These are phyloP conservation scores for Globicephala melas DNA, from an alignment of 2,113 vertebrate species.

Conservation along the genomic window DNA sequence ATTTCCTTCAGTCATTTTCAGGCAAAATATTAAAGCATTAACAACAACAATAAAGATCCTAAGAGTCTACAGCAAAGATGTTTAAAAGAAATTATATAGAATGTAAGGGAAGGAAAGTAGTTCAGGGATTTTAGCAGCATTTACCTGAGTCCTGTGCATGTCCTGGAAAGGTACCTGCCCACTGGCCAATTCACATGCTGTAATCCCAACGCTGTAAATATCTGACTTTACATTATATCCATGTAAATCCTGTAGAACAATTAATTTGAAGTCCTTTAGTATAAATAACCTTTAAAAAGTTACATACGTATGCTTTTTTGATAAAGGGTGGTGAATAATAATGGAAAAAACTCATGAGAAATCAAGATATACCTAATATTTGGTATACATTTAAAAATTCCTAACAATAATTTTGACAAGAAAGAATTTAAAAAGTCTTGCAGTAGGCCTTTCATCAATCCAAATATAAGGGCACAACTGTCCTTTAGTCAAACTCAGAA, in stretches of 20 bases:
- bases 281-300: not conserved
- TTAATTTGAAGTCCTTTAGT: constrained; percentile 52
- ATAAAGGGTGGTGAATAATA: constrained; percentile 38
- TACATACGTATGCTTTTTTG: not conserved
- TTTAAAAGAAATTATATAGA: not conserved
- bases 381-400: constrained; percentile 2
- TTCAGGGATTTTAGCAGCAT: not conserved
- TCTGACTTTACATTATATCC: constrained; percentile 98
- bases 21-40: constrained; percentile 29
- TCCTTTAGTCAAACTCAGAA: constrained; percentile 60
- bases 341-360: not conserved
- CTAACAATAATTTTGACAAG: constrained; percentile 47
- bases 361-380: constrained; percentile 34
- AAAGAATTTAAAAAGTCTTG: constrained; percentile 34
- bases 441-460: constrained; percentile 45
- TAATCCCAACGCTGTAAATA: constrained; percentile 98
- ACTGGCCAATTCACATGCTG: constrained; percentile 96
- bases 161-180: constrained; percentile 96
- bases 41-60: not conserved
- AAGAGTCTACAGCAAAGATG: not conserved
- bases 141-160: constrained; percentile 95
- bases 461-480: constrained; percentile 36
- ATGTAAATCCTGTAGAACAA: constrained; percentile 90
- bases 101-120: not conserved
- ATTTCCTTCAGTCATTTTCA: not conserved